These are phyloP conservation scores for Drosophila bocki DNA, from an alignment of 1,140 invertebrate species.

Conservation along the genomic window DNA sequence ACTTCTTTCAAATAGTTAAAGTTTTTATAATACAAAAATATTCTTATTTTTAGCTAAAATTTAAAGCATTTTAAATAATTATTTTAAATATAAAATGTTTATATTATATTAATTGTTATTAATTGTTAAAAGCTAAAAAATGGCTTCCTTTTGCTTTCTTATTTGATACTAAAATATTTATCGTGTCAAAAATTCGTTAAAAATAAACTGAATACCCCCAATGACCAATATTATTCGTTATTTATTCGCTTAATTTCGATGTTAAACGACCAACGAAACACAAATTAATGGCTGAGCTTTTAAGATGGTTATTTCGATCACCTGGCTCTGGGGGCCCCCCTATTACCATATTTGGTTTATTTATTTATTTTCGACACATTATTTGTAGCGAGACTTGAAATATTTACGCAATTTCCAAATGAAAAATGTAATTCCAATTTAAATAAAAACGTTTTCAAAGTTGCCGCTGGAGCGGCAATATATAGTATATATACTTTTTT, in stretches of 20 bases:
- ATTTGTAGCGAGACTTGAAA: slow-evolving; percentile 61
- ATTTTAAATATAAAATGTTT: too few relatives aligned
- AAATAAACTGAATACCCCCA: slow-evolving; percentile 12
- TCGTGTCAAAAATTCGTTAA: not conserved
- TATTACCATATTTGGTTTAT: slow-evolving; percentile 43
- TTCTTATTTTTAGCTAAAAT: too few relatives aligned
- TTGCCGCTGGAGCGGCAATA: slow-evolving; percentile 7
- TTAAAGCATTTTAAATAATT: too few relatives aligned
- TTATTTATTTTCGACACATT: slow-evolving; percentile 73
- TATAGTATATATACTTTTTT: slow-evolving; percentile 12
- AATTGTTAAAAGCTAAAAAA: not conserved
- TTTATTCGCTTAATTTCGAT: slow-evolving; percentile 42
- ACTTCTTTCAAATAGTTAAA: not conserved
- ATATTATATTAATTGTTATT: not conserved
- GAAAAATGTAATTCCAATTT: slow-evolving; percentile 73
- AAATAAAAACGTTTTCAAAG: slow-evolving; percentile 57
- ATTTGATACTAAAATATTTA: not conserved
- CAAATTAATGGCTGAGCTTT: slow-evolving; percentile 63
- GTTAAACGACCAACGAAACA: slow-evolving; percentile 41
- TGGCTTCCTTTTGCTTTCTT: not conserved
- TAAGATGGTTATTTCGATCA: slow-evolving; percentile 40
- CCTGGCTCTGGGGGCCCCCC: slow-evolving; percentile 11
- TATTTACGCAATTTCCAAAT: slow-evolving; percentile 71
- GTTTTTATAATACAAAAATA: too few relatives aligned
- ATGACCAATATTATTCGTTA: slow-evolving; percentile 13